phyloP scores from a whole-genome alignment of 2,113 vertebrate species.

The cattle (Bos taurus) region DNA sequence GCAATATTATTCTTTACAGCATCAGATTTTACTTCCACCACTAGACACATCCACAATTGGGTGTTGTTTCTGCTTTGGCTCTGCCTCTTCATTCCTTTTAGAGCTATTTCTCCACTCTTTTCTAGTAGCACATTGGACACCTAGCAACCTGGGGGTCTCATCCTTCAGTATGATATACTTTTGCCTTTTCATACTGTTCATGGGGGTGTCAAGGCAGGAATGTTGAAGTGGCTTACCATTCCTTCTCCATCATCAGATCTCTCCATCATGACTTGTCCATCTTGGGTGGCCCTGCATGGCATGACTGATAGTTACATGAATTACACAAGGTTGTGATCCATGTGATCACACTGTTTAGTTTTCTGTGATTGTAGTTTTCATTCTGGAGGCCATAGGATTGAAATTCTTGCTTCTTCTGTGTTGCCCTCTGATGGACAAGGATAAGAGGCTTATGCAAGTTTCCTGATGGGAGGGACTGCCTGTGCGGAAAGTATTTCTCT shows the following conservation, averaged over 20 bases:
- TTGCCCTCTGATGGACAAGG: background rate
- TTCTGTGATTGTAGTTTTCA: background rate
- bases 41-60: background rate
- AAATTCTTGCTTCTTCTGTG: background rate
- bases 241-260: background rate
- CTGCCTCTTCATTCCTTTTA: background rate
- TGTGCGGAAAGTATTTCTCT: background rate
- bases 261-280: background rate
- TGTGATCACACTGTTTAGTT: background rate
- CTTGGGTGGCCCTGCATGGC: background rate
- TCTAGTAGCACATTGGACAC: background rate
- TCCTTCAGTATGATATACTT: background rate
- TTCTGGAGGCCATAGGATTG: background rate
- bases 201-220: background rate
- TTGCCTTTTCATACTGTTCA: background rate
- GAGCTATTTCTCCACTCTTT: background rate
- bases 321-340: background rate
- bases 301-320: background rate
- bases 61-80: background rate
- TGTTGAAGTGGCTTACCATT: background rate
- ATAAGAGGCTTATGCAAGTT: background rate
- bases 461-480: background rate
- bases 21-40: background rate
- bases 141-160: fast-evolving
- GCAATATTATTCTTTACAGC: background rate